A percentile compares a stretch with the other conserved stretches of the same genome.
These are phyloP conservation scores for Trematomus bernacchii DNA, from an alignment of 2,797 vertebrate genomes.

Conservation along the genomic window DNA sequence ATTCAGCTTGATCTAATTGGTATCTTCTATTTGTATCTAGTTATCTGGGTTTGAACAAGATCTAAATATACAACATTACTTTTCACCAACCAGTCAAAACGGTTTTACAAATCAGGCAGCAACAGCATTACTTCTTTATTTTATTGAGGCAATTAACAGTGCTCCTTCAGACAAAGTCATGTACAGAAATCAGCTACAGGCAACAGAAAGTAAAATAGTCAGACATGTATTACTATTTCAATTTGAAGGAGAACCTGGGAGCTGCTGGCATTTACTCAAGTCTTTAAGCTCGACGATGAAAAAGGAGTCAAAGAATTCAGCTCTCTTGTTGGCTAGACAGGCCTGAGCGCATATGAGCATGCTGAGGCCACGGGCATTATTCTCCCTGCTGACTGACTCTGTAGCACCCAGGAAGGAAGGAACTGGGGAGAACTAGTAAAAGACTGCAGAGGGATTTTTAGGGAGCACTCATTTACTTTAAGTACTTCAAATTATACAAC, in stretches of 20 bases:
- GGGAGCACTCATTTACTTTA: constrained; percentile 66
- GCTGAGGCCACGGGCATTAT: constrained; percentile 52
- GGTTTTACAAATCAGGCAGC: not conserved
- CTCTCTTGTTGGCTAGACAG: constrained; percentile 59
- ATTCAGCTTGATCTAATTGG: not conserved
- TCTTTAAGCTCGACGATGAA: constrained; percentile 25
- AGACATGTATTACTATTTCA: not conserved
- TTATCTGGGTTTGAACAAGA: not conserved
- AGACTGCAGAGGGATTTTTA: constrained; percentile 50
- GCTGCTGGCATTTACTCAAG: constrained; percentile 24
- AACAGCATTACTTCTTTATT: not conserved
- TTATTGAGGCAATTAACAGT: not conserved
- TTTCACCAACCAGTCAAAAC: not conserved
- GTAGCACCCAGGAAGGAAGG: constrained; percentile 58
- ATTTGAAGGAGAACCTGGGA: constrained; percentile 8
- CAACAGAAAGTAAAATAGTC: not conserved
- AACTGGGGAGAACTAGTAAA: constrained; percentile 47
- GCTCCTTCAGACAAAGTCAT: not conserved
- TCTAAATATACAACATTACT: not conserved
- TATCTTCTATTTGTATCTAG: not conserved
- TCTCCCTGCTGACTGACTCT: constrained; percentile 39
- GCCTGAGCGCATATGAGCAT: constrained; percentile 76
- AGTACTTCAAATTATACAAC: constrained; percentile 67
- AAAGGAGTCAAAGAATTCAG: constrained; percentile 65
- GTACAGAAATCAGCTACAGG: not conserved